phyloP scores from a whole-genome alignment of 2,797 vertebrate species.

The Poecilia velifera region DNA sequence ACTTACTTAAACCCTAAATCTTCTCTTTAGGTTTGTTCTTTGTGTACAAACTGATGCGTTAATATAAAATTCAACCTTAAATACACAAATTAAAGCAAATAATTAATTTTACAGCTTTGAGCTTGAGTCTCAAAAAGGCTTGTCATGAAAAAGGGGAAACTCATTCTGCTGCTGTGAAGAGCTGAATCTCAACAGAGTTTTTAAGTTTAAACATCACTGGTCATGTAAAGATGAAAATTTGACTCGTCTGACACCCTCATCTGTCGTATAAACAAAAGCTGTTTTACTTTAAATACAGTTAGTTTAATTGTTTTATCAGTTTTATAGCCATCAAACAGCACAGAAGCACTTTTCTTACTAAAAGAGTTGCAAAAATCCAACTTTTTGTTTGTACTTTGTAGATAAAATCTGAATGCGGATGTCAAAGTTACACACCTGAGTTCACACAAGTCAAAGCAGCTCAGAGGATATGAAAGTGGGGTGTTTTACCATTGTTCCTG shows the following conservation, averaged over 20 bases:
- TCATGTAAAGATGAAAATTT: slow-evolving; percentile 7
- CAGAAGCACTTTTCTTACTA: not conserved
- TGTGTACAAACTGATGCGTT: not conserved
- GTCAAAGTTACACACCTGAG: not conserved
- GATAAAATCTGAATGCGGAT: not conserved
- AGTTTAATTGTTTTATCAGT: not conserved
- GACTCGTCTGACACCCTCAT: not conserved
- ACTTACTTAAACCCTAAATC: not conserved
- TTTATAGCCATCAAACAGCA: not conserved
- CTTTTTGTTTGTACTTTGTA: not conserved
- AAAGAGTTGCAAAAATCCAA: not conserved
- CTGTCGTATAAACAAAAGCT: not conserved
- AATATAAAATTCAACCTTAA: not conserved
- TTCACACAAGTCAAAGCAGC: not conserved
- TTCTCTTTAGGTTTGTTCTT: not conserved
- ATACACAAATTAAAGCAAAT: slow-evolving; percentile 4
- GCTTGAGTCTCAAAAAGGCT: not conserved
- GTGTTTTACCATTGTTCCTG: slow-evolving; percentile 72
- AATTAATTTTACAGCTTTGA: not conserved
- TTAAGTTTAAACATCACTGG: slow-evolving; percentile 2
- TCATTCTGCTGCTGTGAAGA: slow-evolving; percentile 26
- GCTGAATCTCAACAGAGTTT: slow-evolving; percentile 20
- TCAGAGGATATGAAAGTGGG: slow-evolving; percentile 39
- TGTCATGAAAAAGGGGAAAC: slow-evolving; percentile 65
- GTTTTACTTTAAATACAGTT: not conserved